Evolutionary conservation across 2,113 vertebrate genomes (phyloP), one percentile per base, ranked within the genome.

Genomic region (Prionailurus bengalensis): DNA sequence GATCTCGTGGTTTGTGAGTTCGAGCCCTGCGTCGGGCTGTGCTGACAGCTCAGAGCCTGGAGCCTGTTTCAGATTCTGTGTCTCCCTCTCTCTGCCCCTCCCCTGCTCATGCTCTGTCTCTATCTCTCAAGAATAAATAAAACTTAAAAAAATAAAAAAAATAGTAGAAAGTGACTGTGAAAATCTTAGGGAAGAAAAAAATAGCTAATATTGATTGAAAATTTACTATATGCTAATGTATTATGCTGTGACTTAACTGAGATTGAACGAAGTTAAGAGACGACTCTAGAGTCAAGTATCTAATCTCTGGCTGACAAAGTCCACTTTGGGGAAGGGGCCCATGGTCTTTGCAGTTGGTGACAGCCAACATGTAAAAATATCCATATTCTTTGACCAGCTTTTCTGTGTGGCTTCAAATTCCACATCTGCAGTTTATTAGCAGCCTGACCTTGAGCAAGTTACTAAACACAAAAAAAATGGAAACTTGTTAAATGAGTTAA

Each of bases 181-280:
- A 96, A 93, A 84, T 78, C 29, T 90, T 61, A 80, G 16, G 78
- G 25, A 80, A 83, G 31, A 87, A 91, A 76, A 79, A 25, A 79
- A 71, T 42, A 82, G 53, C 17, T 73, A 94, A 74, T n/a, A 89
- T 9, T 71, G 19, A 61, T 10, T 89, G 19, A 68, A 86, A 17
- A 16, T 70, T 93, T 94, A 81, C 51, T 70, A 5, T 53, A 33
- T 71, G 88, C 16, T 84, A 73, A 21, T 84, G 93, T 86, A n/a
- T 33, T 74, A 33, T 42, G 15, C 13, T 61, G 21, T 61, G 23
- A 86, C 13, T 45, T 73, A 80, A 73, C 12, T 80, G 36, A 94
- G 19, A 31, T 55, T 85, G 79, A 89, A 29, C 0, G 16, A 80
- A 91, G n/a, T 53, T 81, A 73, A 65, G 27, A 45, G 45, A 74